Base-by-base conservation (phyloP, 1,140 invertebrate species). In the Andrena cerasifolii region DNA sequence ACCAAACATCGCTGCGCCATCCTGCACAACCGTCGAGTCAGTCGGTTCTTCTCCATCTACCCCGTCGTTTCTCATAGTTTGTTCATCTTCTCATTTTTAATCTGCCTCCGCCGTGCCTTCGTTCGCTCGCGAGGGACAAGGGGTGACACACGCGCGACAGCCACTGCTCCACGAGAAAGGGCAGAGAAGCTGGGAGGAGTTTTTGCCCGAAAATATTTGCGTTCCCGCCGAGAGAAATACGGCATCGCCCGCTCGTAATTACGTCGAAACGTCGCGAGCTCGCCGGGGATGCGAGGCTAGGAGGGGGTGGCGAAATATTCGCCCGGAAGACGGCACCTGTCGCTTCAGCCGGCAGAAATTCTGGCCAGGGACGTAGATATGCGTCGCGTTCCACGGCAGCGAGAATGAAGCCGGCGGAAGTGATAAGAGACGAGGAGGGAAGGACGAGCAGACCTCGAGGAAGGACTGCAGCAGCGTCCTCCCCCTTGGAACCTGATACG, bases 291-390 rank as follows among this genome's bases (percentile, higher is more conserved):
- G n/a, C n/a, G n/a, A n/a, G n/a, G n/a, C n/a, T n/a, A n/a, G n/a
- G 8, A 58, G 31, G 26, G 49, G 4, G 12, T 24, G 33, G 31
- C 28, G 65, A 79, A 78, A 79, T 84, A 79, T 83, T 84, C 28
- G 40, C 12, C 28, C 10, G 62, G 58, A 68, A 75, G 58, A 70
- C 67, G 63, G 45, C 76, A 58, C 45, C 24, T 84, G 70, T 79
- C 77, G 77, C 51, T 51, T 43, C 58, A 26, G 4, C 51, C 31
- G 45, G 61, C 14, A 51, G 49, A 78, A 74, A 74, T 36, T 65
- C 47, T 71, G n/a, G 2, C 21, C 10, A 40, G 31, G 24, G 12
- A 68, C 58, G 68, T 28, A 81, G 70, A 85, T 85, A 63, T 53
- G 79, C 33, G 70, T 67, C 40, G 40, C 54, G 59, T 74, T 36